These are phyloP conservation scores for Sminthurinus aureus DNA, from an alignment of 2,888 invertebrate species.

Conservation along the genomic window DNA sequence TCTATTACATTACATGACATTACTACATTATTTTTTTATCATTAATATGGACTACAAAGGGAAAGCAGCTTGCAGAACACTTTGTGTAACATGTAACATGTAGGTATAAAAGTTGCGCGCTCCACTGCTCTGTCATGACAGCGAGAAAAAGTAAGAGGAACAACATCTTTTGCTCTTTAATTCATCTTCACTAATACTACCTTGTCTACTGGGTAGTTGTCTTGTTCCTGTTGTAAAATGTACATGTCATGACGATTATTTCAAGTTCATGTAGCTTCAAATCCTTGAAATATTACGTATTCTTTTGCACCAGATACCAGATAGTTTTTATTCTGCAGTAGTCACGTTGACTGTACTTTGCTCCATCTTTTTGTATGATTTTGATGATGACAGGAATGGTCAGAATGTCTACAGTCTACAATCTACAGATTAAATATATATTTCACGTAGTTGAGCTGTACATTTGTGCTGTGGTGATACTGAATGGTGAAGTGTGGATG, in stretches of 20 bases:
- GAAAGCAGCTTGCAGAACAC: no score
- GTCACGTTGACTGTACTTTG: no score
- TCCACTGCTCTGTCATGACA: constrained; percentile 27
- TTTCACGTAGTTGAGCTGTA: no score
- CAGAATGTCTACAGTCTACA: not conserved
- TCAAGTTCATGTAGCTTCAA: not conserved
- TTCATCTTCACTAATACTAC: not conserved
- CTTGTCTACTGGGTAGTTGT: not conserved
- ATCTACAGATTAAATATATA: no score
- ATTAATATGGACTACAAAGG: no score
- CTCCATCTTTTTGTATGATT: no score
- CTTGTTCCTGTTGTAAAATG: not conserved
- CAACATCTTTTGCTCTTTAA: not conserved
- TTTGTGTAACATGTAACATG: no score
- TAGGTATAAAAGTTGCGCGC: not conserved
- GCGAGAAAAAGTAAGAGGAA: not conserved
- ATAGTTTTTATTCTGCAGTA: no score
- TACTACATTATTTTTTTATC: no score
- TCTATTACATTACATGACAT: no score
- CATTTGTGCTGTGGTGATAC: not conserved
- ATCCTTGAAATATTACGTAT: not conserved
- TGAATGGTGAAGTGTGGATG: not conserved
- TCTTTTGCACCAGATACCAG: no score
- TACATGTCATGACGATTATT: not conserved
- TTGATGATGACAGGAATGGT: not conserved